phyloP scores from a whole-genome alignment of 2,113 vertebrate species.

The Perca flavescens region DNA sequence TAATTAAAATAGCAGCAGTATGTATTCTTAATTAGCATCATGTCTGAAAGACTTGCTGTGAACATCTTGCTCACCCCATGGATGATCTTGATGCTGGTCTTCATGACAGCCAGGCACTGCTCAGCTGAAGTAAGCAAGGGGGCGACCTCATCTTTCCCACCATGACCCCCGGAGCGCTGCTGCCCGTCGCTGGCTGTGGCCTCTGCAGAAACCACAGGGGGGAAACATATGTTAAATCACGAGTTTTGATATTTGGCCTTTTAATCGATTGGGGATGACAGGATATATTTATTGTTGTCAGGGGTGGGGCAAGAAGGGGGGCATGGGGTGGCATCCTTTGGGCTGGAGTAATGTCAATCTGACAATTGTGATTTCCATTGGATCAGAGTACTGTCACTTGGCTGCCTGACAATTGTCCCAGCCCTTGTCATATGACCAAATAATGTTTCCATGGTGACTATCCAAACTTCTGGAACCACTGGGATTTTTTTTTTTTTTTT shows the following conservation, averaged over 20 bases:
- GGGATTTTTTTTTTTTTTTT: too few species aligned
- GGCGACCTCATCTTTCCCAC: background rate
- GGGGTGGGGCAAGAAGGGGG: too few species aligned
- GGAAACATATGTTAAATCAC: background rate
- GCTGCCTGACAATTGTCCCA: too few species aligned
- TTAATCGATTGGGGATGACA: background rate
- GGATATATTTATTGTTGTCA: too few species aligned
- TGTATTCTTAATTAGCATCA: background rate
- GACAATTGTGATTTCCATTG: too few species aligned
- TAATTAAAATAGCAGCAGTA: background rate
- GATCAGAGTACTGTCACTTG: too few species aligned
- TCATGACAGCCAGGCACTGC: constrained; percentile 75
- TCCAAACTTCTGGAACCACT: too few species aligned
- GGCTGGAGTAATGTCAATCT: too few species aligned
- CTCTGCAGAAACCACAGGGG: constrained; percentile 2
- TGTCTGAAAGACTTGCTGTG: background rate
- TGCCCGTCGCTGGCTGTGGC: background rate
- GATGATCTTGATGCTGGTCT: constrained; percentile 72
- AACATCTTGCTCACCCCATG: constrained; percentile 67
- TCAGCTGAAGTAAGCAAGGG: constrained; percentile 66
- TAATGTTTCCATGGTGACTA: too few species aligned
- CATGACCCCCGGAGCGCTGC: background rate
- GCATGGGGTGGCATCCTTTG: too few species aligned
- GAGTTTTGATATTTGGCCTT: background rate
- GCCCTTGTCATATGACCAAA: too few species aligned